Evolutionary conservation across 2,113 vertebrate genomes (phyloP), one percentile per base, ranked within the genome.

Genomic region (Butorides virescens): DNA sequence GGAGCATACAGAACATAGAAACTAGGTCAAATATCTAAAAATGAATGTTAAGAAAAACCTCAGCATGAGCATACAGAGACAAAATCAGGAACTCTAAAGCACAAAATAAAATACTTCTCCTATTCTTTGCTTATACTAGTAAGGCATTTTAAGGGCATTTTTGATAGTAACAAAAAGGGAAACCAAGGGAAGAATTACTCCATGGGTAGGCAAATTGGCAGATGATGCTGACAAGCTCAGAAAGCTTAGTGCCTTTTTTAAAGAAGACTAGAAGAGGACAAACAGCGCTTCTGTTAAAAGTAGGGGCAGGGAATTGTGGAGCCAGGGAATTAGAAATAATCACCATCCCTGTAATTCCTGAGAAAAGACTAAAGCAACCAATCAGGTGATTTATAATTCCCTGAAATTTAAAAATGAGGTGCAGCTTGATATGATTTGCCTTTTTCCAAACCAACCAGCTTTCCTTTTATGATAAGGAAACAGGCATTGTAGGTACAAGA

Each of bases 21-120:
- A 95, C 66, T 96, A 93, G 95, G 95, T 96, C 94, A 96, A 82
- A 97, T 93, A 96, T 88, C 96, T 97, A 91, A 94, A 97, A 97
- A 90, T 87, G 92, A 93, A 62, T 93, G 81, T 76, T 49, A 74
- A 93, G 93, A 94, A 94, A 77, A 15, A 2, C 11, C 72, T 93
- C 92, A 94, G 81, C 74, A 16, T 76, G 90, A 91, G 32, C 58
- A 90, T 26, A 34, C 26, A 70, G 81, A 87, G 53, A 91, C 39
- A 88, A 93, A 94, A 88, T 66, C 84, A 66, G 49, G 56, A 95
- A 74, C 5, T 89, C 42, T 74, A 81, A 86, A 71, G 49, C 52
- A 96, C 52, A 93, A 94, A 95, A 91, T 78, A 95, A 87, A 91
- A 93, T 70, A 68, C 11, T 86, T 83, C 36, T 74, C 16, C 53